A percentile compares a stretch with the other conserved stretches of the same genome.
These are phyloP conservation scores for Troides oblongomaculatus DNA, from an alignment of 2,888 invertebrate species.

Conservation along the genomic window DNA sequence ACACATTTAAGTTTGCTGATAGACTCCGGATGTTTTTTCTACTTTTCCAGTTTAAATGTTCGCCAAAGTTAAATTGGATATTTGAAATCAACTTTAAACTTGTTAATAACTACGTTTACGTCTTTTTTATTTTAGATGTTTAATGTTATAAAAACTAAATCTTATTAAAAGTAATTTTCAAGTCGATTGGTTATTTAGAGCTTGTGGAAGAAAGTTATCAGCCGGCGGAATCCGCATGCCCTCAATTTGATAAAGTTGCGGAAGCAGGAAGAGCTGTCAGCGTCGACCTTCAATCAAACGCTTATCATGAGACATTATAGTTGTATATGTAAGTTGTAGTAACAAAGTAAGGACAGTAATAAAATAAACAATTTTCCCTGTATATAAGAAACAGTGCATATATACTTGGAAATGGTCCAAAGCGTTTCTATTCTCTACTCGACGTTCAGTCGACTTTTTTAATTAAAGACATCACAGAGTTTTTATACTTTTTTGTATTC, in stretches of 20 bases:
- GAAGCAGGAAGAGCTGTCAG: not conserved
- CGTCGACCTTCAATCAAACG: not conserved
- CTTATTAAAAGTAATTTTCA: too few relatives aligned
- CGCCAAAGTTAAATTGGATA: constrained; percentile 23
- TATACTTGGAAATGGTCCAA: not conserved
- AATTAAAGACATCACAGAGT: not conserved
- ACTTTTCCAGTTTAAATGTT: constrained; percentile 16
- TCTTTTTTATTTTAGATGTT: not conserved
- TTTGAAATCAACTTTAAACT: constrained; percentile 5
- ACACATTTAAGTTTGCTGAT: constrained; percentile 26
- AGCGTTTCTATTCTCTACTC: not conserved
- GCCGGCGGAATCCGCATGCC: too few relatives aligned
- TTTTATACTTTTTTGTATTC: not conserved
- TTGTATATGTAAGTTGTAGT: not conserved
- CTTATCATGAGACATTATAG: not conserved
- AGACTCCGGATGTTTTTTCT: constrained; percentile 10
- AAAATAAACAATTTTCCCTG: not conserved
- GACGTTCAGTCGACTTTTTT: not conserved
- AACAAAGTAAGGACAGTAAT: not conserved
- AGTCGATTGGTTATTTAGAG: too few relatives aligned
- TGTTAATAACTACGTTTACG: constrained; percentile 2
- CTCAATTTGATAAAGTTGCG: too few relatives aligned
- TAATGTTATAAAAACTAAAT: not conserved
- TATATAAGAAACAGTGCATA: constrained; percentile 1
- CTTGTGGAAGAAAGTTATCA: too few relatives aligned